These are phyloP conservation scores for Apeira syringaria DNA, from an alignment of 2,888 invertebrate genomes.

Conservation along the genomic window DNA sequence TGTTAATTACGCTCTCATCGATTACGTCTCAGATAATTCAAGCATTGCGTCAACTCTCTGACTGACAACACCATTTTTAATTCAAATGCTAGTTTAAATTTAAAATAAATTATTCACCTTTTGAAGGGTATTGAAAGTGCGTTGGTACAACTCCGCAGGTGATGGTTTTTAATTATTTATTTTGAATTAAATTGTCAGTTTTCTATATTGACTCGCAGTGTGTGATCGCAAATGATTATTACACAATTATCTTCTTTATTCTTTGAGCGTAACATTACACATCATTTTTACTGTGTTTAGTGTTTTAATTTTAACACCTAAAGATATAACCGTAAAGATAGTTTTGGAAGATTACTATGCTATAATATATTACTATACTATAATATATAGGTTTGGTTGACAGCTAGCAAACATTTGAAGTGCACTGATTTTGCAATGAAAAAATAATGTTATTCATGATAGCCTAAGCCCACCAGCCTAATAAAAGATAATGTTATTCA, in stretches of 20 bases:
- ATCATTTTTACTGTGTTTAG: too few relatives aligned
- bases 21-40: conserved; percentile 63
- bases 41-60: conserved; percentile 37
- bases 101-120: conserved; percentile 26
- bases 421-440: too few relatives aligned
- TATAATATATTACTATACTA: too few relatives aligned
- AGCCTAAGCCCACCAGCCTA: too few relatives aligned
- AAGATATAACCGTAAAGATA: too few relatives aligned
- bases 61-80: conserved; percentile 62
- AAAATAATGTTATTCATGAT: too few relatives aligned
- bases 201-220: conserved; percentile 18
- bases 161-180: conserved; percentile 44
- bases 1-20: conserved; percentile 71
- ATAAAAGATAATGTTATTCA: too few relatives aligned
- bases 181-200: conserved; percentile 30
- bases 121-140: conserved; percentile 31
- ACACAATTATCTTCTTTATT: conserved; percentile 5
- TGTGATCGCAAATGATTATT: conserved; percentile 7
- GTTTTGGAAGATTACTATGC: too few relatives aligned
- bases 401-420: too few relatives aligned
- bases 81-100: conserved; percentile 27
- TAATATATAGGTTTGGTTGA: too few relatives aligned
- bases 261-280: too few relatives aligned
- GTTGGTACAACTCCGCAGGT: conserved; percentile 51
- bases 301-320: too few relatives aligned